phyloP scores from a whole-genome alignment of 2,113 vertebrate species.

The Brachyhypopomus occidentalis region DNA sequence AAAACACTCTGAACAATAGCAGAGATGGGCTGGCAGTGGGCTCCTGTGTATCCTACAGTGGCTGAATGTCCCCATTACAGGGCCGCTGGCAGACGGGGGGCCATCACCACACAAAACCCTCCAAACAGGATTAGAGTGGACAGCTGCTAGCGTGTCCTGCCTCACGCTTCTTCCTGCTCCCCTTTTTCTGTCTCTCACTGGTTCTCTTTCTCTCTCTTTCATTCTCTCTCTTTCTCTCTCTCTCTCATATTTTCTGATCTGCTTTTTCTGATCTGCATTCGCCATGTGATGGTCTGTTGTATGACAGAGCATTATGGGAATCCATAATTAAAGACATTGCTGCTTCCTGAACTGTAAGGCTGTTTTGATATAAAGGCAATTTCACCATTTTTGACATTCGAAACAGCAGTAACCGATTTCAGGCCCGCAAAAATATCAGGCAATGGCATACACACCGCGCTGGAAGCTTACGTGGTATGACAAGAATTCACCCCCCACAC shows the following conservation, averaged over 20 bases:
- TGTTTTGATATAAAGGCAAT: background rate
- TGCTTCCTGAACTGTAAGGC: background rate
- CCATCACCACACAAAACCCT: constrained; percentile 55
- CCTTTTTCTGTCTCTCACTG: too few relatives aligned
- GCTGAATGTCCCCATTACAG: constrained; percentile 46
- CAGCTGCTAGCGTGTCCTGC: constrained; percentile 72
- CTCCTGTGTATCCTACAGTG: constrained; percentile 38
- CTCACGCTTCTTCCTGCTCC: constrained; percentile 63
- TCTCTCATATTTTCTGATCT: background rate
- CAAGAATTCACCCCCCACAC: constrained; percentile 7
- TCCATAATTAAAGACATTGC: background rate
- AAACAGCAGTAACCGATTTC: too few relatives aligned
- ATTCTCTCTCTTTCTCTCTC: constrained; percentile 58
- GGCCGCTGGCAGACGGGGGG: constrained; percentile 55
- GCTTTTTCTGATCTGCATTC: too few relatives aligned
- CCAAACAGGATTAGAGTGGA: constrained; percentile 71
- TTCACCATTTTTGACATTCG: background rate
- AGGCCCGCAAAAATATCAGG: background rate
- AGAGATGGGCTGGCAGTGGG: constrained; percentile 55
- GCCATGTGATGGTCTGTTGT: constrained; percentile 1
- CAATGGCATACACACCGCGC: constrained; percentile 2
- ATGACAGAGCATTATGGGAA: background rate
- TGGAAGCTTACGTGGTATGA: constrained; percentile 36
- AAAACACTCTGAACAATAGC: constrained; percentile 52
- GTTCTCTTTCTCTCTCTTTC: constrained; percentile 1